These are phyloP conservation scores for Physeter macrocephalus DNA, from an alignment of 2,113 vertebrate genomes.

Conservation along the genomic window DNA sequence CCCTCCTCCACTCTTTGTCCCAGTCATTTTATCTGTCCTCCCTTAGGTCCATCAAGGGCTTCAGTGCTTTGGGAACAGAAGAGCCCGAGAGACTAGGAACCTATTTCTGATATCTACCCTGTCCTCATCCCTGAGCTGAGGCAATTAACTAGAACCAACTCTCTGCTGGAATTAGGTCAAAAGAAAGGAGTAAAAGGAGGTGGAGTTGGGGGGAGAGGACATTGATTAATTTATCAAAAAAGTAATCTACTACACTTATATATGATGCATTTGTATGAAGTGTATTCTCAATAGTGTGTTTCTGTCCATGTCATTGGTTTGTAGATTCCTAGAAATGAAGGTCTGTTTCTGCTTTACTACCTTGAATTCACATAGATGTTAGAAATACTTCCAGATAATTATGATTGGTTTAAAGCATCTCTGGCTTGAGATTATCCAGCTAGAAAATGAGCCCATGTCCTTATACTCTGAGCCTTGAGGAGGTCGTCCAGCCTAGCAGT, in stretches of 20 bases:
- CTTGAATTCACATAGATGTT: not conserved
- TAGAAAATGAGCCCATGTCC: not conserved
- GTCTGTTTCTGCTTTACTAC: not conserved
- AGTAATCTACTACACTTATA: not conserved
- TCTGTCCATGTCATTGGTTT: not conserved
- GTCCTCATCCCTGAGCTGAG: not conserved
- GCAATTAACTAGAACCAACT: not conserved
- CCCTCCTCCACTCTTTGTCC: not conserved
- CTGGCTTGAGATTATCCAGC: not conserved
- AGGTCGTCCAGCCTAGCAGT: fast-evolving
- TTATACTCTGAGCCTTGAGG: not conserved
- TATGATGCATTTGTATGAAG: not conserved
- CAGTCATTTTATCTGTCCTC: not conserved
- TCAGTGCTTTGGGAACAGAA: not conserved
- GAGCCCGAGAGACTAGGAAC: not conserved
- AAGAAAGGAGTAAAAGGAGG: not conserved
- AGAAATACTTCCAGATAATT: not conserved
- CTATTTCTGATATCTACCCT: not conserved
- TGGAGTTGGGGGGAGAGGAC: too few relatives aligned
- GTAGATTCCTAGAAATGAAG: not conserved
- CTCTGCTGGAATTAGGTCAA: not conserved
- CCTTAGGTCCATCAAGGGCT: not conserved
- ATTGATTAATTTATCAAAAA: not conserved
- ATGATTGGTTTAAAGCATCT: not conserved
- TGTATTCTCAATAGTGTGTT: not conserved